Evolutionary conservation across 2,888 invertebrate species (phyloP).

Genomic region (Oscheius onirici): DNA sequence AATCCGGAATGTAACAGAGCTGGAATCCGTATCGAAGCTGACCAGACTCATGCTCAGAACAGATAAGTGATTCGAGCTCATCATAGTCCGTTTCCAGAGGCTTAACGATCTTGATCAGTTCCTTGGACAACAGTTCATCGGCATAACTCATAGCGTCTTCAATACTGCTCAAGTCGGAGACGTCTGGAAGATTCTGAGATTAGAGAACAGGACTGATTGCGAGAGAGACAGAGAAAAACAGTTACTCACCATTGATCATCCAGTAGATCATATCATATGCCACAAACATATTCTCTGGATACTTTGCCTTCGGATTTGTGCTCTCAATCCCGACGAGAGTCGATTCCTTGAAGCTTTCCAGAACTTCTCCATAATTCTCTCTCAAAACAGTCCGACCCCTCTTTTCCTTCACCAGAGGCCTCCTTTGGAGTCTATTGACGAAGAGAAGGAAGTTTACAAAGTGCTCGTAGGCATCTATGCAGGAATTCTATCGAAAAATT

Average conservation of each 20-base stretch:
- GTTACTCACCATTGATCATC: constrained; percentile 30
- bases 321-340: constrained; percentile 5
- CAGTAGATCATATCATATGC: constrained; percentile 57
- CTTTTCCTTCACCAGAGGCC: not conserved
- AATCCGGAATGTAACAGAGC: constrained; percentile 82
- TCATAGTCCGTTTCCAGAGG: constrained; percentile 28
- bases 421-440: constrained; percentile 16
- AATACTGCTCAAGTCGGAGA: constrained; percentile 33
- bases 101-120: constrained; percentile 29
- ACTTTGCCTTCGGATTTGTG: not conserved
- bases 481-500: not conserved
- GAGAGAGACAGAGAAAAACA: not conserved
- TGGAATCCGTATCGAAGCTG: constrained; percentile 90
- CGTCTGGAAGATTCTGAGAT: constrained; percentile 21
- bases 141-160: constrained; percentile 46
- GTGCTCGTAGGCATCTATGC: constrained; percentile 10
- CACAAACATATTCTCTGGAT: constrained; percentile 45
- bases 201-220: no score
- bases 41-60: constrained; percentile 25
- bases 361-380: not conserved
- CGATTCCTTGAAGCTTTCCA: constrained; percentile 15
- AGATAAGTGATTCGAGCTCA: constrained; percentile 23
- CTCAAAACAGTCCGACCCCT: not conserved
- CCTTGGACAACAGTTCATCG: constrained; percentile 37
- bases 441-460: constrained; percentile 17